Evolutionary conservation across 2,797 vertebrate species (phyloP), one percentile per base, ranked within the genome.

Genomic region (Coreius guichenoti): DNA sequence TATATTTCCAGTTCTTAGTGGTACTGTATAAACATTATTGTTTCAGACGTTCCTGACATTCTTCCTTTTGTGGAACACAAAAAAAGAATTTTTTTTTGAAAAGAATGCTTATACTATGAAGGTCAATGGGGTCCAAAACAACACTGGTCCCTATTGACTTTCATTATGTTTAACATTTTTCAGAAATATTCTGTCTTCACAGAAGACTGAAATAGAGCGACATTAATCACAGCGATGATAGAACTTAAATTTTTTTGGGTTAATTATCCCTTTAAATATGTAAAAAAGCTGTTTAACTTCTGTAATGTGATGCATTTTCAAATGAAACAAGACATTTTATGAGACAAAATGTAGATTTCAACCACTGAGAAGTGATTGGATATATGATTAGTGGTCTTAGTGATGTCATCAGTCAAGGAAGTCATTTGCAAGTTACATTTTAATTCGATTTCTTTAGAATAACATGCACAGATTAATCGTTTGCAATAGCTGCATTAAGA

Each of bases 1-100:
- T 39, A 75, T 68, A 69, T 81, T 76, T n/a, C 33, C 61, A 39
- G n/a, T 77, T 77, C 23, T 39, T 43, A 61, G 13, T 61, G 23
- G 33, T 23, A 33, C 3, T 19, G 6, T 36, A n/a, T n/a, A 4
- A 56, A 76, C 21, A 54, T 16, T 9, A 39, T 68, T 1, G 4
- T 36, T 68, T 68, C 61, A 8, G 26, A 31, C 29, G 17, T 54
- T 7, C 51, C 7, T 54, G 51, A 21, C 51, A 7, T 54, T 19
- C 51, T 65, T 65, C 61, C 26, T 31, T 65, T 29, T 31, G 29
- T 31, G 29, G 16, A 65, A 65, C 63, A 3, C 14, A 65, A 4
- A 65, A 63, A 1, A 29, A 65, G 3, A 31, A 0, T 0, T 65
- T 43, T 31, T 65, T 29, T 65, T 31, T 17, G 0, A 3, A n/a